Conservation (phyloP, 2,797 vertebrate species). For the Tinamus major region DNA sequence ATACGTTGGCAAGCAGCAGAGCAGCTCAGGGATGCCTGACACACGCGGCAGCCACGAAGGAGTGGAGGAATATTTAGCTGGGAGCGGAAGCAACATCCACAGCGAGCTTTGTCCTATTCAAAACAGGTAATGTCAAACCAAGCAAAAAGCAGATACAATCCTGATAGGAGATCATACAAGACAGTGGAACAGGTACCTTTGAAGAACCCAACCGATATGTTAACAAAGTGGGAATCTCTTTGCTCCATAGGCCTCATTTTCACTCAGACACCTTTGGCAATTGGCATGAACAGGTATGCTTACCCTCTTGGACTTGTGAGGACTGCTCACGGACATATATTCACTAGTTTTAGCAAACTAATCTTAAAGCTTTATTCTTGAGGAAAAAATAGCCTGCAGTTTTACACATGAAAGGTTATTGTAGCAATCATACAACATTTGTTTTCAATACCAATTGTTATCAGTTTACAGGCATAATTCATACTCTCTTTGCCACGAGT, state of each 20-base stretch:
- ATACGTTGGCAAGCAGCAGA: constrained; percentile 68
- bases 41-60: constrained; percentile 81
- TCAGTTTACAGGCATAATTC: not conserved
- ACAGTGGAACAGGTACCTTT: constrained; percentile 65
- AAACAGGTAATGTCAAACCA: constrained; percentile 77
- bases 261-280: not conserved
- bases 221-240: constrained; percentile 23
- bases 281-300: not conserved
- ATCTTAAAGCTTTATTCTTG: not conserved
- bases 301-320: not conserved
- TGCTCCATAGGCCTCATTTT: not conserved
- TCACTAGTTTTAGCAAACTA: not conserved
- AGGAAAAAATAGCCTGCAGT: constrained; percentile 33
- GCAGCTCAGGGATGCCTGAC: constrained; percentile 72
- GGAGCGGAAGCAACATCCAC: constrained; percentile 70
- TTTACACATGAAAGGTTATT: not conserved
- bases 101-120: constrained; percentile 76
- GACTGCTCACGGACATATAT: not conserved
- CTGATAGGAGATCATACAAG: constrained; percentile 80
- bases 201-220: constrained; percentile 62
- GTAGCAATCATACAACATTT: not conserved
- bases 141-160: constrained; percentile 77
- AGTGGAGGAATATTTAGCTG: constrained; percentile 71
- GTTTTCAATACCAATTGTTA: constrained; percentile 20
- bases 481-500: not conserved